Percentiles rank a stretch among this genome's conserved stretches.
Evolutionary conservation across 2,797 vertebrate species (phyloP).

Genomic region (Phylloscopus collybita): DNA sequence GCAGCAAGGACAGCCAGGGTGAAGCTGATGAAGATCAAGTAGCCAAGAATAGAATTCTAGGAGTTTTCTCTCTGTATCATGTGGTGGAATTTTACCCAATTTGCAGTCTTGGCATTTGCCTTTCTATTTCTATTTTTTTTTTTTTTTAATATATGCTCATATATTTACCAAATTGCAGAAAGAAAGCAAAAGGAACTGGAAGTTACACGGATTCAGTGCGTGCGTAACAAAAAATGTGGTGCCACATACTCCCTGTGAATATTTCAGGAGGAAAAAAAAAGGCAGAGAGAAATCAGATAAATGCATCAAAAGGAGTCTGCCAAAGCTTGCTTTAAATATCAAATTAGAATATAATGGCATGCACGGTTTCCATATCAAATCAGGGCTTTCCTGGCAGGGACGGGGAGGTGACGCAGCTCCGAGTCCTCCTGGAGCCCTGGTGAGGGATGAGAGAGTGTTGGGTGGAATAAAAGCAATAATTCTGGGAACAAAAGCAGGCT

Average conservation of each 20-base stretch:
- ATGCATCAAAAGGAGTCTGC: slow-evolving; percentile 61
- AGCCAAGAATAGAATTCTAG: neutral
- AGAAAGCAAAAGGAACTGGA: neutral
- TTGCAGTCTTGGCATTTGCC: slow-evolving; percentile 5
- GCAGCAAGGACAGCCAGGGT: neutral
- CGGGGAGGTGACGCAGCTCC: slow-evolving; percentile 44
- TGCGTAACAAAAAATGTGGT: neutral
- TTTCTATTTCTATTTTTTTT: neutral
- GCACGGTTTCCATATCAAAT: slow-evolving; percentile 68
- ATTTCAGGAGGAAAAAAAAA: slow-evolving; percentile 20
- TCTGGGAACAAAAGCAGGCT: neutral
- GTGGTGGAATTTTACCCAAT: neutral
- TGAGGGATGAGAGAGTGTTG: slow-evolving; percentile 29
- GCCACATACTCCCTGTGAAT: neutral
- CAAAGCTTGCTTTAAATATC: slow-evolving; percentile 68
- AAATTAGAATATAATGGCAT: slow-evolving; percentile 69
- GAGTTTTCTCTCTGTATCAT: neutral
- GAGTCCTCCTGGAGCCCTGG: slow-evolving; percentile 14
- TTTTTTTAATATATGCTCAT: neutral
- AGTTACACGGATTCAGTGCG: neutral
- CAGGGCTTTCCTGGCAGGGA: slow-evolving; percentile 67
- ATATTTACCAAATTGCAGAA: neutral
- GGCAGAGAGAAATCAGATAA: slow-evolving; percentile 68
- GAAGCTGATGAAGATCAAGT: neutral
- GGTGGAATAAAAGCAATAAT: neutral